phyloP scores from a whole-genome alignment of 2,797 vertebrate species.

The Xenops minutus region DNA sequence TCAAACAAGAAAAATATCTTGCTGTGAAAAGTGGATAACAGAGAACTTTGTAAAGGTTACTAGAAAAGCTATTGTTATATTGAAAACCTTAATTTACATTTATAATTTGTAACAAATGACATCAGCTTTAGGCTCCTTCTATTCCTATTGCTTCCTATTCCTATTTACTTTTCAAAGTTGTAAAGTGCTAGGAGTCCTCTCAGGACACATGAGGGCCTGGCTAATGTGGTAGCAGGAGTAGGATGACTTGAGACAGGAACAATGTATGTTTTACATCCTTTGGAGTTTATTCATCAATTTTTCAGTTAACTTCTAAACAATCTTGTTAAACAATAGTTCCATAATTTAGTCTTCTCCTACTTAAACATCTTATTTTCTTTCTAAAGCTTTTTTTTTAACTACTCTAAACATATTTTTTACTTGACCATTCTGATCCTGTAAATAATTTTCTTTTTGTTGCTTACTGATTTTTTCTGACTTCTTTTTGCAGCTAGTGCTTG shows the following conservation, averaged over 20 bases:
- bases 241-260: background rate
- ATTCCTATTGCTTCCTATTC: background rate
- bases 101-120: background rate
- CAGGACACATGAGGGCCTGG: fast-evolving
- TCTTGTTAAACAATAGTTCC: background rate
- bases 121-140: background rate
- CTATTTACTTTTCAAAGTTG: background rate
- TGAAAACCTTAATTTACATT: background rate
- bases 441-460: background rate
- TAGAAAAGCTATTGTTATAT: background rate
- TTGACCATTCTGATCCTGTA: background rate
- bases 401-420: background rate
- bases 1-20: background rate
- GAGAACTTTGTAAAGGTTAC: background rate
- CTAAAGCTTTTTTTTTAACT: background rate
- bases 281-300: background rate
- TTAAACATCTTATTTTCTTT: background rate
- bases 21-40: background rate
- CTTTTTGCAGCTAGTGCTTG: background rate
- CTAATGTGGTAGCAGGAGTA: background rate
- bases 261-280: background rate
- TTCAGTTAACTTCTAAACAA: background rate
- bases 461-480: background rate
- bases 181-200: background rate
- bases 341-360: background rate